Conservation (phyloP, 2,113 vertebrate species). For the Fulica atra region DNA sequence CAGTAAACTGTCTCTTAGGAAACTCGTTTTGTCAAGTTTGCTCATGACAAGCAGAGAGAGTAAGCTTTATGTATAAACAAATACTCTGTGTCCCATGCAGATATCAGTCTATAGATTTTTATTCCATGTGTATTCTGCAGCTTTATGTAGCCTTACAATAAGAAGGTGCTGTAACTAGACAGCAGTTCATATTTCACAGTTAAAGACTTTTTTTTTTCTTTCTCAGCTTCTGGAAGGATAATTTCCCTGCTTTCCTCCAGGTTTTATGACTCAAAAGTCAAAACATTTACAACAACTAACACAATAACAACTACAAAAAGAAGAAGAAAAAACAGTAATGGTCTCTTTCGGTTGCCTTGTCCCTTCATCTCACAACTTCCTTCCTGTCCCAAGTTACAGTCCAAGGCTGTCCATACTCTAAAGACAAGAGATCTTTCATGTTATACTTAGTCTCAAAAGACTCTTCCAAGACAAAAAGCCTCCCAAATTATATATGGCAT, state of each 20-base stretch:
- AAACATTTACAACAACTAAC: background rate
- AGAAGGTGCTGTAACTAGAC: constrained; percentile 9
- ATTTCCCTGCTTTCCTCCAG: constrained; percentile 22
- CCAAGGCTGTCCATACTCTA: background rate
- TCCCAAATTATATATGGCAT: background rate
- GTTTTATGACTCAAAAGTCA: constrained; percentile 19
- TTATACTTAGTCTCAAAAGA: background rate
- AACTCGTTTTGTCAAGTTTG: constrained; percentile 1
- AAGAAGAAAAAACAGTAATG: background rate
- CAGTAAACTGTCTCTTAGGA: background rate
- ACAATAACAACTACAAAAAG: too few species aligned
- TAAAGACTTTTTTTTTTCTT: background rate
- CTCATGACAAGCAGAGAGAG: background rate
- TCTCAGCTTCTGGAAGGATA: constrained; percentile 25
- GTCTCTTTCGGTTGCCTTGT: background rate
- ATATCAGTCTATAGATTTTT: background rate
- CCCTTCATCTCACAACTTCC: background rate
- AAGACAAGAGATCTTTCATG: background rate
- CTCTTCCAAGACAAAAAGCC: background rate
- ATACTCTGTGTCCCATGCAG: background rate
- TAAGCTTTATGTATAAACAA: constrained; percentile 8
- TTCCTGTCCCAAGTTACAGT: background rate
- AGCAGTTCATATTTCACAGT: constrained; percentile 9
- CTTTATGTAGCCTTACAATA: background rate
- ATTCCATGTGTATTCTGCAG: constrained; percentile 35